Evolutionary conservation across 2,797 vertebrate genomes (phyloP), one percentile per base, ranked within the genome.

Genomic region (Dendrocincla tyrannina): DNA sequence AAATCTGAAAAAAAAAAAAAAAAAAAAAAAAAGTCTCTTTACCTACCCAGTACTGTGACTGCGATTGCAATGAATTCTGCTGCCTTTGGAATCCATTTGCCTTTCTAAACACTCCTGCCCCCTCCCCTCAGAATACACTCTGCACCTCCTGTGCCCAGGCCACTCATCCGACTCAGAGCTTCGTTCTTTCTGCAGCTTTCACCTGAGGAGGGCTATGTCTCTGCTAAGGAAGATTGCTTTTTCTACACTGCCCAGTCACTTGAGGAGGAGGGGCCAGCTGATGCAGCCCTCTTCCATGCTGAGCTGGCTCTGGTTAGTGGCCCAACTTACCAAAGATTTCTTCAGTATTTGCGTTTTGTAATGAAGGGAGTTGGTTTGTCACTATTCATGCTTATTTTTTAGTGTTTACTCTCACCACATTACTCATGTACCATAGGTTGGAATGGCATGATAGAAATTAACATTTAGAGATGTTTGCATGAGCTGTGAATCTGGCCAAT

Each of bases 271-370:
- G 98, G 98, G 97, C 98, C 98, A 97, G 90, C 97, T 95, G 98
- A 98, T 98, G 97, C 97, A 98, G 97, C 98, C 97, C 97, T 99
- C 98, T 99, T 99, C 98, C 98, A 97, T 98, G 99, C 99, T 98
- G 98, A 99, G 97, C 98, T 99, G 96, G 99, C 99, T 98, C 98
- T 99, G 99, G 99, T 99, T 98, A 98, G 98, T 99, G 95, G 80
- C 94, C 91, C 50, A 63, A 79, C 56, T 96, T 97, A 94, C 39
- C 85, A 72, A 94, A 68, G 81, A 91, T 97, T 95, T 75, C 70
- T 96, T 72, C 83, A 85, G 49, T 83, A 44, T 93, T 79, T 75
- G 67, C 76, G 55, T 81, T 95, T 91, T 78, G 17, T 91, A 39
- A 89, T 81, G 37, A 82, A 94, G 77, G 37, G 37, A 30, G 19